These are phyloP conservation scores for Tipula confusa DNA, from an alignment of 2,888 invertebrate genomes.

Conservation along the genomic window DNA sequence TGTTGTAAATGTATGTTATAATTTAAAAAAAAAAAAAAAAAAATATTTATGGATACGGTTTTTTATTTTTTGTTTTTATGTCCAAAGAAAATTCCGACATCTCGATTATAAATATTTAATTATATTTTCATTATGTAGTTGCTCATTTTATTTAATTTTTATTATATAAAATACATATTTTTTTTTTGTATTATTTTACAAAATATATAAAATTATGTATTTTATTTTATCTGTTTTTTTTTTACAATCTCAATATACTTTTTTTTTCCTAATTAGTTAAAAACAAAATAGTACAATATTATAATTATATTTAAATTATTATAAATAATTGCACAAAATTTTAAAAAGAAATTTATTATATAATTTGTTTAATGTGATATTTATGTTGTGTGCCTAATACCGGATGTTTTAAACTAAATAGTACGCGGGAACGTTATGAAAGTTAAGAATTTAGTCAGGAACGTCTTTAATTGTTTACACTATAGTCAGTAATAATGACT, in stretches of 20 bases:
- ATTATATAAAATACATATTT: neutral
- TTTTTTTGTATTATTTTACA: conserved; percentile 15
- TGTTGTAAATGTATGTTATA: neutral
- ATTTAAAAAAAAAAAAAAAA: no score
- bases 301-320: neutral
- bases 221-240: no score
- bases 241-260: neutral
- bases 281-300: conserved; percentile 21
- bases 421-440: no score
- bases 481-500: no score
- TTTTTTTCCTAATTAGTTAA: neutral
- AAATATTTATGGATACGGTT: neutral
- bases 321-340: neutral
- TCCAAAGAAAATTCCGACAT: neutral
- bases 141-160: neutral
- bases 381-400: no score
- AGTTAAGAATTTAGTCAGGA: no score
- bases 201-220: neutral
- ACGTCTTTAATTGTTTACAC: no score
- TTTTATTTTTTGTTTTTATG: neutral
- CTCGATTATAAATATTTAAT: neutral
- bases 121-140: neutral
- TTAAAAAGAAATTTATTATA: neutral
- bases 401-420: no score
- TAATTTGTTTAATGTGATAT: conserved; percentile 25